phyloP scores from a whole-genome alignment of 1,140 invertebrate species.

The Nasonia vitripennis region DNA sequence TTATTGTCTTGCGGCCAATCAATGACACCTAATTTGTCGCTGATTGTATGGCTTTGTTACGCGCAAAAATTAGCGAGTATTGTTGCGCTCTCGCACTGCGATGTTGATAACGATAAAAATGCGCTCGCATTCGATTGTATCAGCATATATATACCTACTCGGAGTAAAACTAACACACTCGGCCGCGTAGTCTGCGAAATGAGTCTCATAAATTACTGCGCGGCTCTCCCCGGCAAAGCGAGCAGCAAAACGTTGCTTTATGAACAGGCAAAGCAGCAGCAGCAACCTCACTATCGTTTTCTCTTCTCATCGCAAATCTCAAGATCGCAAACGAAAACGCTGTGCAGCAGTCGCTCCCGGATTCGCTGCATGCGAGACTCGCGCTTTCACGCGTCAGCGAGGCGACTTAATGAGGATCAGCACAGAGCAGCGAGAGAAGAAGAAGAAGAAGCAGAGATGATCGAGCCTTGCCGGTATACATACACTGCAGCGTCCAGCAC shows the following conservation, averaged over 20 bases:
- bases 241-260: too few relatives aligned
- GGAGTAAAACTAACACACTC: background rate
- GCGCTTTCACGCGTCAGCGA: constrained; percentile 19
- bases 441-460: background rate
- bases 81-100: background rate
- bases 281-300: background rate
- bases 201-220: background rate
- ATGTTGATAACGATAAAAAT: background rate
- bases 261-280: too few relatives aligned
- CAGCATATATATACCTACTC: background rate
- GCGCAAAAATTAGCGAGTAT: background rate
- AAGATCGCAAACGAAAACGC: background rate
- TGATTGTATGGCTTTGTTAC: background rate
- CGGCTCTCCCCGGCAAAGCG: too few relatives aligned
- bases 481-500: background rate
- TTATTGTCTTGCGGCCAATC: background rate
- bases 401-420: constrained; percentile 51
- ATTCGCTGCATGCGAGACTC: constrained; percentile 4
- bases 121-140: too few relatives aligned
- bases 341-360: background rate
- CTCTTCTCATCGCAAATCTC: constrained; percentile 1
- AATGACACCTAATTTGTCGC: constrained; percentile 6
- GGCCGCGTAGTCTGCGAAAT: background rate
- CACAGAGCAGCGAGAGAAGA: background rate
- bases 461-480: background rate